phyloP scores from a whole-genome alignment of 2,797 vertebrate species.

The Cynodonichthys magdalenae region DNA sequence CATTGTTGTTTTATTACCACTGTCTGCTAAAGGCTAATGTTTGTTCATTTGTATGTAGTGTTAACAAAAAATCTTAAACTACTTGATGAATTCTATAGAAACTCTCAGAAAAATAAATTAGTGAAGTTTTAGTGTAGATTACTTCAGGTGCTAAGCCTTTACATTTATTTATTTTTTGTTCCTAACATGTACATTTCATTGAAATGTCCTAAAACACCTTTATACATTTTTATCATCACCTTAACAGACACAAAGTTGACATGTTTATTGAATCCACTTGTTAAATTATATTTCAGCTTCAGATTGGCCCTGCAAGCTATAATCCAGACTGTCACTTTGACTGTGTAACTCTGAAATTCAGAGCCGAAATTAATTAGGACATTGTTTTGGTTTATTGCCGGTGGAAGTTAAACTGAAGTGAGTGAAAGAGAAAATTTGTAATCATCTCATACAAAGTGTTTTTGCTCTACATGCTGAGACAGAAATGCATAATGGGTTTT shows the following conservation, averaged over 20 bases:
- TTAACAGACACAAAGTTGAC: conserved; percentile 45
- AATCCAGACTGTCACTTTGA: conserved; percentile 41
- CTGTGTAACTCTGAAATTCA: conserved; percentile 47
- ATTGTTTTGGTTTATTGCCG: conserved; percentile 61
- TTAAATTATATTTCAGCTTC: conserved; percentile 54
- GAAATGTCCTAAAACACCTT: conserved; percentile 6
- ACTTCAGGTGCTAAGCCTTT: not conserved
- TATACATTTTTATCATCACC: conserved; percentile 43
- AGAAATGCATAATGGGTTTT: conserved; percentile 45
- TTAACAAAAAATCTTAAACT: no score
- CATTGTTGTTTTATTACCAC: no score
- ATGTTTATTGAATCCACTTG: conserved; percentile 55
- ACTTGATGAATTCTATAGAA: no score
- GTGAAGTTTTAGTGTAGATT: not conserved
- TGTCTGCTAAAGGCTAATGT: no score
- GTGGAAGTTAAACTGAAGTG: conserved; percentile 54
- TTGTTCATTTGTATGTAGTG: no score
- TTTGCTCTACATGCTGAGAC: conserved; percentile 51
- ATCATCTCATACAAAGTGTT: conserved; percentile 50
- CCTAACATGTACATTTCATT: conserved; percentile 25
- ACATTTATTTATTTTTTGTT: conserved; percentile 1
- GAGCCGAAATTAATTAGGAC: conserved; percentile 59
- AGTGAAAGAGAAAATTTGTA: conserved; percentile 45
- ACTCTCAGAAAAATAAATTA: no score
- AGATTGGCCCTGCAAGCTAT: conserved; percentile 39